Evolutionary conservation across 2,888 invertebrate species (phyloP), one percentile per base, ranked within the genome.

Genomic region (Acleris laterana): DNA sequence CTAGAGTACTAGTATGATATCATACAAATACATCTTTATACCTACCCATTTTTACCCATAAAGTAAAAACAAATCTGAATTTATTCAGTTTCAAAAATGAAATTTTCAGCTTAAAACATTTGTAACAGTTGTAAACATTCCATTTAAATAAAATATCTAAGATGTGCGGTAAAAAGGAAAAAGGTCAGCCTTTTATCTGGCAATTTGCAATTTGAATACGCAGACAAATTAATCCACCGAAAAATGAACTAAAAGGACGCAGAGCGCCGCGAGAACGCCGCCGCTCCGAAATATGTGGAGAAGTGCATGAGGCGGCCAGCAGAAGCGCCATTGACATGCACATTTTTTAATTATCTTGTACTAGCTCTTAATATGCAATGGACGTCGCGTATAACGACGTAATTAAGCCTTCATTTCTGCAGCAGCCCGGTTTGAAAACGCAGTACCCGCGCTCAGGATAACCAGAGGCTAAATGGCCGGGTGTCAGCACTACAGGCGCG

Each of bases 191-290:
- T 83, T 88, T 87, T 86, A 88, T 88, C 82, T 85, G 87, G 82
- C 84, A 87, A 90, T 90, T 88, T 88, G 89, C 87, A 88, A 89
- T 92, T 90, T 90, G 89, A 88, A 91, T 90, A 86, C 90, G 86
- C 87, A 89, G 89, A 89, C 90, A 90, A 89, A 90, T 90, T 88
- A 90, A 90, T 89, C 87, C 87, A 72, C 79, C 80, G 82, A 88
- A 90, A 89, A 90, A 87, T 82, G 84, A 83, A 83, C 79, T 83
- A 82, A 89, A 87, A 85, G 82, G 84, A 86, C 81, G 87, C 83
- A 85, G 84, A 84, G 81, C 79, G 77, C 73, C 77, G 75, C 79
- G 78, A 78, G 77, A 80, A 83, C 83, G 82, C 81, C 81, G 77
- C 83, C 72, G 78, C 71, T 71, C 78, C 81, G 73, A 87, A 89